Evolutionary conservation across 2,113 vertebrate species (phyloP), one percentile per base, ranked within the genome.

Genomic region (Onychorhynchus coronatus): DNA sequence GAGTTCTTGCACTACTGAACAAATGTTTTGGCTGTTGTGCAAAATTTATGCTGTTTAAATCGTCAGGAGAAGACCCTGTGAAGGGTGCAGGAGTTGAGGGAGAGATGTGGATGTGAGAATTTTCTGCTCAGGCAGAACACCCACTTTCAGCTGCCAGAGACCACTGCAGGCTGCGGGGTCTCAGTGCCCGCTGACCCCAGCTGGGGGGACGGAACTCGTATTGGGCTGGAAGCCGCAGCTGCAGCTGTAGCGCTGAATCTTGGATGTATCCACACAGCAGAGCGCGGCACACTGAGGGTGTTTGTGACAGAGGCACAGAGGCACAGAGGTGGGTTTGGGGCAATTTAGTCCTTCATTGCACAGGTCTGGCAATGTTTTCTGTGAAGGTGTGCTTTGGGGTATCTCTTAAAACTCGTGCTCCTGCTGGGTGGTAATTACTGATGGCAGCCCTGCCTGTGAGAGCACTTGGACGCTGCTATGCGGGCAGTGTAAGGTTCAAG

Each of bases 231-330:
- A 65, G 12, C 27, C 62, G 10, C 62, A 42, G 39, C 27, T 22
- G 18, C 84, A 19, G 17, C 19, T 33, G 28, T 3, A 18, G 39
- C 33, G 44, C 33, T 23, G 72, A 24, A 24, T 65, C 58, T 39
- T 28, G 14, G 63, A 8, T 1, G 3, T 12, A 2, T 11, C 55
- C 42, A 18, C 3, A 3, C 30, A 35, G 37, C 55, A 21, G 39
- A 35, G 24, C 0, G 35, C 59, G n/a, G 14, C 79, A 9, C 23
- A 1, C n/a, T 4, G 1, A 10, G 23, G 33, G 1, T n/a, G 3
- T 9, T 25, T 6, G 12, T 23, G 49, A 41, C 35, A 31, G 53
- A 39, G 78, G 6, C 24, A 52, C 50, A 28, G 50, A 25, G 25
- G 50, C 50, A 52, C 50, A 28, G 50, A 25, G 25, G 50, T 25